phyloP scores from a whole-genome alignment of 2,113 vertebrate genomes.

The Rutilus rutilus region DNA sequence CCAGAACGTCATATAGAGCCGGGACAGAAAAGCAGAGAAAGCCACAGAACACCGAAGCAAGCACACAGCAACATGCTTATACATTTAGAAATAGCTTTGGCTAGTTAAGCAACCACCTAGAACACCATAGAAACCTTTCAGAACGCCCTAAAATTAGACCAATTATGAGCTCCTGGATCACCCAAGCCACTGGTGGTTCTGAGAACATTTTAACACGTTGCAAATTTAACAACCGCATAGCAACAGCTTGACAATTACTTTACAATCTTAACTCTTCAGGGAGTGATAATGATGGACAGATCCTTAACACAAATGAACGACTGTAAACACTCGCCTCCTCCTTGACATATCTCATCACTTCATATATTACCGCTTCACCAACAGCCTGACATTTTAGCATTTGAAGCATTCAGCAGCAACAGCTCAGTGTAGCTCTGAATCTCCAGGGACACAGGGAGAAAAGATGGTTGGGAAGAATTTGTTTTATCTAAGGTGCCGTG shows the following conservation, averaged over 20 bases:
- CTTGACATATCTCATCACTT: neutral
- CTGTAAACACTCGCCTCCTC: neutral
- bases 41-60: no score
- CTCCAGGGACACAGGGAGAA: neutral
- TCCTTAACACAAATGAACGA: neutral
- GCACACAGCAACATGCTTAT: no score
- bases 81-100: no score
- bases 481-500: neutral
- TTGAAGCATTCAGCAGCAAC: conserved; percentile 3
- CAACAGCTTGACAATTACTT: neutral
- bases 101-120: neutral
- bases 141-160: neutral
- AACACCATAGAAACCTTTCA: neutral
- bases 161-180: neutral
- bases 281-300: neutral
- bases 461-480: neutral
- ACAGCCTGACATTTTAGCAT: neutral
- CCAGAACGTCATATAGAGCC: no score
- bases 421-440: neutral
- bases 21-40: no score
- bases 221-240: neutral
- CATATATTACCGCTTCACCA: neutral
- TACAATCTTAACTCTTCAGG: neutral
- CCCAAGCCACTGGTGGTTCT: neutral
- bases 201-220: neutral